Evolutionary conservation across 2,797 vertebrate genomes (phyloP).

Genomic region (Eulemur coronatus): DNA sequence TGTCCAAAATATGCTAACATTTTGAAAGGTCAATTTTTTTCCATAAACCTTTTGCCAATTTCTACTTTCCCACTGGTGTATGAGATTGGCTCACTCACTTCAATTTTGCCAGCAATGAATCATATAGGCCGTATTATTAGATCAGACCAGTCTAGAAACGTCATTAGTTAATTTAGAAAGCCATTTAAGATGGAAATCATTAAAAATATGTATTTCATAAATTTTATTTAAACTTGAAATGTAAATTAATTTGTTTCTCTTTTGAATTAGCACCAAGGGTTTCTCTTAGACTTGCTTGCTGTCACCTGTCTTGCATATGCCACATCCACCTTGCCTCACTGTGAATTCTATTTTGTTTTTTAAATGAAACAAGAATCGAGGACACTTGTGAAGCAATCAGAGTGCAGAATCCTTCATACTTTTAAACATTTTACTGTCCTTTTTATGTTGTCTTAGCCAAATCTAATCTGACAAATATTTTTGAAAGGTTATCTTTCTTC

Average conservation of each 20-base stretch:
- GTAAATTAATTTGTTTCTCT: neutral
- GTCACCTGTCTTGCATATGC: neutral
- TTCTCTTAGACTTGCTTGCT: neutral
- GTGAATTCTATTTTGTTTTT: neutral
- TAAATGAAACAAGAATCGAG: neutral
- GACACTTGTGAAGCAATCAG: neutral
- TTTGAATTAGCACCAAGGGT: neutral
- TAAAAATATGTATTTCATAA: neutral
- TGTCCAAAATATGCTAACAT: neutral
- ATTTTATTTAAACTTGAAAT: neutral
- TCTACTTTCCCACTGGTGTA: neutral
- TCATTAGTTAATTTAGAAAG: neutral
- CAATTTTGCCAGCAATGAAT: neutral
- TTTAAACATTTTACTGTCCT: neutral
- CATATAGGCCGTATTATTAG: neutral
- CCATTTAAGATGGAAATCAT: neutral
- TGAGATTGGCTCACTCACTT: neutral
- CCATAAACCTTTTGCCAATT: neutral
- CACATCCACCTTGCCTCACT: neutral
- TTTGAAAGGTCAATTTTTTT: neutral
- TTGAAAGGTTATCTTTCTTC: neutral
- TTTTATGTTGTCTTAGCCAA: neutral
- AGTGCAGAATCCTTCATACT: neutral
- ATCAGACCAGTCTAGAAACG: neutral
- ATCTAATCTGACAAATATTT: neutral